Evolutionary conservation across 2,797 vertebrate species (phyloP).

Genomic region (Crax fasciolata): DNA sequence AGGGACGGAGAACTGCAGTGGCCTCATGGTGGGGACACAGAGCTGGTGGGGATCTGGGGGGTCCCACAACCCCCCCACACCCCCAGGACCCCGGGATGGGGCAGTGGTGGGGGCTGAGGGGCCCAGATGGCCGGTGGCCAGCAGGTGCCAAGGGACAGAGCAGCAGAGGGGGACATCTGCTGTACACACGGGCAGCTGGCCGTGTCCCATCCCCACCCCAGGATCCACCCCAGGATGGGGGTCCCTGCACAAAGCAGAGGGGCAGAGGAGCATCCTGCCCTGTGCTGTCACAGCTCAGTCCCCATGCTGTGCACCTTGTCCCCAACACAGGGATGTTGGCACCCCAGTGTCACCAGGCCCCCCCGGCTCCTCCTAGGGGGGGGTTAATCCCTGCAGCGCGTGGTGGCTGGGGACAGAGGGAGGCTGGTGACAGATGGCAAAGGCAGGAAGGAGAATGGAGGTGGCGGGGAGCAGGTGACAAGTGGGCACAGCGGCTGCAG

Average conservation of each 20-base stretch:
- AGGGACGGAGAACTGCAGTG: fast-evolving
- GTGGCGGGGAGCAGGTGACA: background rate
- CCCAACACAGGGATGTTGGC: background rate
- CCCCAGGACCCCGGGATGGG: fast-evolving
- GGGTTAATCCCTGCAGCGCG: background rate
- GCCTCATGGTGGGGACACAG: background rate
- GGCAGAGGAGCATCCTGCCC: background rate
- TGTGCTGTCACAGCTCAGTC: background rate
- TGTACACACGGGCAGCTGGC: background rate
- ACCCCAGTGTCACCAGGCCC: fast-evolving
- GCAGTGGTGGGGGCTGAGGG: fast-evolving
- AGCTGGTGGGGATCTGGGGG: background rate
- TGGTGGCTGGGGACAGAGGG: fast-evolving
- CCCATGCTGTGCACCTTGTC: fast-evolving
- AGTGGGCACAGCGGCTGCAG: background rate
- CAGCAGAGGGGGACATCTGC: slow-evolving; percentile 52
- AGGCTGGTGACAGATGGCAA: background rate
- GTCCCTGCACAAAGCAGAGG: fast-evolving
- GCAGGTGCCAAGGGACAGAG: background rate
- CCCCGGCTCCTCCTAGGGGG: background rate
- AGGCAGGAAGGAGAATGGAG: background rate
- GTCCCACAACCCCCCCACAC: background rate
- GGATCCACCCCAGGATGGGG: fast-evolving
- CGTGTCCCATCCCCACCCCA: background rate
- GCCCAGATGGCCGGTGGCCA: slow-evolving; percentile 47